Evolutionary conservation across 2,888 invertebrate species (phyloP).

Genomic region (Lordiphosa andalusiaca): DNA sequence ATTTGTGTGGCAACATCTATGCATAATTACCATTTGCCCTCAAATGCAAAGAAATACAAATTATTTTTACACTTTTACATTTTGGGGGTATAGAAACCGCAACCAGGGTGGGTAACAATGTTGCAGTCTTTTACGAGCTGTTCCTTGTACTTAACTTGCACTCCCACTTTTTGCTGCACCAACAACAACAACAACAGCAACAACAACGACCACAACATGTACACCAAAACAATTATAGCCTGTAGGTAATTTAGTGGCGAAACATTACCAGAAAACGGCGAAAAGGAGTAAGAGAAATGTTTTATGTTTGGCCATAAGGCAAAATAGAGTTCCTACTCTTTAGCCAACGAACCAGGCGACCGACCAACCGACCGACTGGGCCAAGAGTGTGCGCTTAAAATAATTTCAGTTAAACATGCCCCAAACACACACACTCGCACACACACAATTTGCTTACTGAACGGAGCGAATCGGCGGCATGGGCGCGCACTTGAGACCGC

Average conservation of each 20-base stretch:
- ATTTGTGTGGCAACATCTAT: too few relatives aligned
- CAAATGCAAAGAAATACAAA: slow-evolving; percentile 56
- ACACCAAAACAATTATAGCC: slow-evolving; percentile 72
- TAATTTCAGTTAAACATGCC: slow-evolving; percentile 73
- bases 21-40: slow-evolving; percentile 9
- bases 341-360: slow-evolving; percentile 16
- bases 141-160: slow-evolving; percentile 21
- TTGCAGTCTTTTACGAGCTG: slow-evolving; percentile 32
- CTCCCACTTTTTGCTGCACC: slow-evolving; percentile 7
- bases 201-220: slow-evolving; percentile 34
- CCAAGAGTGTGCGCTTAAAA: slow-evolving; percentile 56
- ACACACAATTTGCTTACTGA: slow-evolving; percentile 41
- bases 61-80: slow-evolving; percentile 49
- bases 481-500: slow-evolving; percentile 4
- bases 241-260: slow-evolving; percentile 71
- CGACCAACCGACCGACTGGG: slow-evolving; percentile 5
- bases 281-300: slow-evolving; percentile 39
- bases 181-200: slow-evolving; percentile 6
- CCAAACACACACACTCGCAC: slow-evolving; percentile 30
- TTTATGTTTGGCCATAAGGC: slow-evolving; percentile 53
- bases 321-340: slow-evolving; percentile 28
- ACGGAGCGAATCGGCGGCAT: slow-evolving; percentile 11
- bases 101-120: slow-evolving; percentile 4
- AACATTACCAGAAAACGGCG: slow-evolving; percentile 48
- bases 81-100: slow-evolving; percentile 18